A percentile compares a stretch with the other conserved stretches of the same genome.
Evolutionary conservation across 1,140 invertebrate genomes (phyloP).

Genomic region (Drosophila seguyi): DNA sequence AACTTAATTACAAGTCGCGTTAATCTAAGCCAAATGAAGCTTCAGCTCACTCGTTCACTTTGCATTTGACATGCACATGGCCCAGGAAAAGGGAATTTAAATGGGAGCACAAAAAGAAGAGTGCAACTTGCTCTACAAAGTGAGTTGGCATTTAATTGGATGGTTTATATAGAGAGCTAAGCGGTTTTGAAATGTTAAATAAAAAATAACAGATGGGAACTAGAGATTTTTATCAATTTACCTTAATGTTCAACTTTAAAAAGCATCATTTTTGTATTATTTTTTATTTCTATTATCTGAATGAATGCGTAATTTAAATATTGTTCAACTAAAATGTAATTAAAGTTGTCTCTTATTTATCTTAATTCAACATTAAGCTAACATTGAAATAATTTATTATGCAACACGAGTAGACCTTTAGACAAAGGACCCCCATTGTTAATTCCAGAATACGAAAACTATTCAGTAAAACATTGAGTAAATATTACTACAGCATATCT

Average conservation of each 20-base stretch:
- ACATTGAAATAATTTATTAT: neutral
- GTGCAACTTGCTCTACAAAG: slow-evolving; percentile 22
- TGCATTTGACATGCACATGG: slow-evolving; percentile 31
- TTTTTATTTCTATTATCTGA: neutral
- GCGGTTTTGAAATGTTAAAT: neutral
- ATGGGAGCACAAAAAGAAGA: slow-evolving; percentile 8
- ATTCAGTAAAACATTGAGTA: slow-evolving; percentile 23
- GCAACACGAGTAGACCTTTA: too few relatives aligned
- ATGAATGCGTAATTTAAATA: neutral
- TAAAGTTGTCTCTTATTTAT: neutral
- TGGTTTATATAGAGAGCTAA: slow-evolving; percentile 3
- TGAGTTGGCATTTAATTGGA: slow-evolving; percentile 58
- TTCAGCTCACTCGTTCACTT: slow-evolving; percentile 45
- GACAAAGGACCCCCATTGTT: neutral
- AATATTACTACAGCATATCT: slow-evolving; percentile 18
- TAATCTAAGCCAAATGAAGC: slow-evolving; percentile 72
- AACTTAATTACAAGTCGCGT: slow-evolving; percentile 71
- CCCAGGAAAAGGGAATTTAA: slow-evolving; percentile 15
- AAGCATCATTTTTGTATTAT: neutral
- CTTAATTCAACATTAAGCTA: neutral
- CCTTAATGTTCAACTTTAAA: neutral
- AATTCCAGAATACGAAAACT: slow-evolving; percentile 4
- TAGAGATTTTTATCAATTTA: neutral
- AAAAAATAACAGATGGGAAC: too few relatives aligned
- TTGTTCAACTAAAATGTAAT: neutral